Percentiles rank a stretch among this genome's conserved stretches.
These are phyloP conservation scores for Strigamia crassipes DNA, from an alignment of 2,888 invertebrate species.

Conservation along the genomic window DNA sequence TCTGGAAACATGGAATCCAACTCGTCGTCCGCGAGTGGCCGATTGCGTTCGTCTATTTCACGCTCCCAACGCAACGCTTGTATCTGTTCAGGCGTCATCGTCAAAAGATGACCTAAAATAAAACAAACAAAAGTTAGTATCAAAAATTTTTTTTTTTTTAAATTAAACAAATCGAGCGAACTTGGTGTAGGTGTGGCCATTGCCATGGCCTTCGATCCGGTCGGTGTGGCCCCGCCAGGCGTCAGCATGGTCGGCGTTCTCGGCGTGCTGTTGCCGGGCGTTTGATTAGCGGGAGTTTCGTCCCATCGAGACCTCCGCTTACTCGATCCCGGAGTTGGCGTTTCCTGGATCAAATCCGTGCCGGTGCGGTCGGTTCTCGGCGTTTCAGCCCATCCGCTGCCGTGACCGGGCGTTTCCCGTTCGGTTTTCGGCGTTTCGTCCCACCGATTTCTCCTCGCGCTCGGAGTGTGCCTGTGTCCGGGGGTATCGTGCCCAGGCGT, in stretches of 20 bases:
- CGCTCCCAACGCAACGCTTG: conserved; percentile 98
- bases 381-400: conserved; percentile 98
- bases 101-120: conserved; percentile 78
- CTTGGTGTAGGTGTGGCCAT: conserved; percentile 97
- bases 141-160: too few species aligned
- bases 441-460: conserved; percentile 92
- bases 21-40: conserved; percentile 96
- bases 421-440: conserved; percentile 99
- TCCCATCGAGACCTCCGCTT: conserved; percentile 98
- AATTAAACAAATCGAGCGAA: conserved; percentile 52
- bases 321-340: conserved; percentile 90
- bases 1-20: conserved; percentile 96
- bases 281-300: conserved; percentile 80
- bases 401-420: conserved; percentile 93
- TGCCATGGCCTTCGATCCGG: conserved; percentile 94
- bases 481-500: conserved; percentile 86
- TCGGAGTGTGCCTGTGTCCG: conserved; percentile 70
- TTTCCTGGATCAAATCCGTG: conserved; percentile 77
- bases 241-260: conserved; percentile 70
- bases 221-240: conserved; percentile 82
- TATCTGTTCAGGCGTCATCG: conserved; percentile 99
- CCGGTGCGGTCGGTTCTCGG: conserved; percentile 89
- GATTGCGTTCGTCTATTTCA: conserved; percentile 97
- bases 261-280: conserved; percentile 66
- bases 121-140: too few species aligned